Base-by-base conservation (phyloP, 2,888 invertebrate species). In the Dione vanillae region DNA sequence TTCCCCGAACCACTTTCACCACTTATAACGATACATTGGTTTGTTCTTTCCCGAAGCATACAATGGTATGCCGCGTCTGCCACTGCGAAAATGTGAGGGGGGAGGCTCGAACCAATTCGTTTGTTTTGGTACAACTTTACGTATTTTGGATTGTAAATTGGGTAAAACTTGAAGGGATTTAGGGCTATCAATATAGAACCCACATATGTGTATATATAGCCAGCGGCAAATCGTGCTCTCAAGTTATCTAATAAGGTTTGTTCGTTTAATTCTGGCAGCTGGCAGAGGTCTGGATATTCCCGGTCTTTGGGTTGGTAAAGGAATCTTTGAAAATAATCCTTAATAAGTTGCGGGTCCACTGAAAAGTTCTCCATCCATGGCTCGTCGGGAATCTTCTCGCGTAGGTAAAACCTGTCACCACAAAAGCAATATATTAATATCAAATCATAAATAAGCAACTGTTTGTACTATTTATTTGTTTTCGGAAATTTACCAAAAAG, bases 101-200 rank as follows among this genome's bases (percentile, higher is more conserved):
- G 98, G 78, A 98, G 94, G 83, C 98, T 98, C 49, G 97, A 97
- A 40, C 98, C 97, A 79, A 98, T 94, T 79, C 98, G 94, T 85
- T 98, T 95, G 91, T 98, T 98, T 91, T 99, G 98, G 91, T 99
- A 99, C 79, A 98, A 92, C 89, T 98, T 97, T 78, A 98, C 98
- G 94, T 98, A 98, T 91, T 98, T 99, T 59, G 99, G 99, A 92
- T 99, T 99, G 94, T 99, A 99, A 79, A 99, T 99, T 27, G 99
- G 98, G 89, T 98, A 98, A 90, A 98, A 98, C 93, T 97, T 97
- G 90, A 98, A 98, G 12, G 97, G 97, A 88, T 99, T 99, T 76
- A 99, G 96, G 65, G 99, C 98, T 82, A 99, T 98, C 71, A 99
- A 94, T 85, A 99, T 99, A 68, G 98, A 98, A 67, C 98, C 98